Evolutionary conservation across 2,888 invertebrate species (phyloP), one percentile per base, ranked within the genome.

Genomic region (Lasioglossum marginatum): DNA sequence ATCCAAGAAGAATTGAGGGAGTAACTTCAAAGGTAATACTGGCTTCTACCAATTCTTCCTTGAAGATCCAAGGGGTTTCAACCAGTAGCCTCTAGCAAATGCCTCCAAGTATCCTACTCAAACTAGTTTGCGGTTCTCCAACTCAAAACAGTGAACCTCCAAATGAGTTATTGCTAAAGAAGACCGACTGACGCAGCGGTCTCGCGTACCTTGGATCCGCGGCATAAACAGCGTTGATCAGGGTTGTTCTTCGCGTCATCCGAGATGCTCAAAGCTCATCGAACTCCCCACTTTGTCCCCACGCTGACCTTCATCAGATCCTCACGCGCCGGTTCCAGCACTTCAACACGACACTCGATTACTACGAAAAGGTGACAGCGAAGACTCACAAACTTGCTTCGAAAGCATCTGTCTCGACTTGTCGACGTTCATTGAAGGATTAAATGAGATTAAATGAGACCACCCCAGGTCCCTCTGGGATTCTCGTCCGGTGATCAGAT

Each of bases 151-250:
- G 57, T 12, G 27, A 27, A 63, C 5, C 27, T 27, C 12, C 31
- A 6, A 34, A 23, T n/a, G 19, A 68, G 37, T 68, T 40, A 4
- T 4, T 23, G 68, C 1, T 12, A n/a, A 40, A 1, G 23, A 37
- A 4, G n/a, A 10, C 4, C 4, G 23, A 12, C 8, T 10, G 68
- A 37, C 37, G 68, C 12, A 19, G 34, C 68, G 37, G 40, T n/a
- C 68, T 68, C 23, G 23, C 12, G 12, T 40, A 68, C 48, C 31
- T 27, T 16, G 73, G 4, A 12, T 34, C 45, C 8, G 34, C 45
- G 45, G 31, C 12, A n/a, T 77, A 43, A 77, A 23, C 66, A 34
- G 19, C 14, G 45, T n/a, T 68, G 45, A 66, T 77, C 66, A 66
- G 66, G 52, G 23, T n/a, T 52, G 31, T n/a, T 77, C 34, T 34